Evolutionary conservation across 2,888 invertebrate species (phyloP).

Genomic region (Melieria picta): DNA sequence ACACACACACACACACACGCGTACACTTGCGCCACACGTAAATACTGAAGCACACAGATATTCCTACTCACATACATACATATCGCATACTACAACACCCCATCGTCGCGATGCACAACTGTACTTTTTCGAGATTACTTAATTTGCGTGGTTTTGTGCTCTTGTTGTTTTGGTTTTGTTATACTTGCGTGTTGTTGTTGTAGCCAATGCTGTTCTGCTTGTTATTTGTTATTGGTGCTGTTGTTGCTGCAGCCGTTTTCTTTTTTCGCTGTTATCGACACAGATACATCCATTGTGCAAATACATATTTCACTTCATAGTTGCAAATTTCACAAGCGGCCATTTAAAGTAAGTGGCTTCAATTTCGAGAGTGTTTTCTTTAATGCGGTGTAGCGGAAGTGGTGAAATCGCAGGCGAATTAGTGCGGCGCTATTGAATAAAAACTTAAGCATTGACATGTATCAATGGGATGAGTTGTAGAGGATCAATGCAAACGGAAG

Average conservation of each 20-base stretch:
- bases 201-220: too few species aligned
- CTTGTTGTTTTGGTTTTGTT: too few species aligned
- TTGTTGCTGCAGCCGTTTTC: too few species aligned
- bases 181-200: too few species aligned
- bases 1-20: neutral
- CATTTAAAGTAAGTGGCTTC: neutral
- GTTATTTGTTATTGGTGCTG: too few species aligned
- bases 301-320: conserved; percentile 37
- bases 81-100: conserved; percentile 23
- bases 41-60: neutral
- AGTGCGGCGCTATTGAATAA: neutral
- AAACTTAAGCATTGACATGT: conserved; percentile 12
- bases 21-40: neutral
- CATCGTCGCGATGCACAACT: conserved; percentile 54
- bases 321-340: conserved; percentile 15
- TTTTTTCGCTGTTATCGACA: conserved; percentile 44
- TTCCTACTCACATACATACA: conserved; percentile 2
- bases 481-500: conserved; percentile 28
- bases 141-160: conserved; percentile 53
- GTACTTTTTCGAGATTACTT: conserved; percentile 62
- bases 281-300: conserved; percentile 45
- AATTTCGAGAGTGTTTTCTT: too few species aligned
- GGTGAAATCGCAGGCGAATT: too few species aligned
- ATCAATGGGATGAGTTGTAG: conserved; percentile 38
- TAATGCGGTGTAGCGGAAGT: too few species aligned